These are phyloP conservation scores for Diabrotica undecimpunctata DNA, from an alignment of 1,140 invertebrate genomes.

Conservation along the genomic window DNA sequence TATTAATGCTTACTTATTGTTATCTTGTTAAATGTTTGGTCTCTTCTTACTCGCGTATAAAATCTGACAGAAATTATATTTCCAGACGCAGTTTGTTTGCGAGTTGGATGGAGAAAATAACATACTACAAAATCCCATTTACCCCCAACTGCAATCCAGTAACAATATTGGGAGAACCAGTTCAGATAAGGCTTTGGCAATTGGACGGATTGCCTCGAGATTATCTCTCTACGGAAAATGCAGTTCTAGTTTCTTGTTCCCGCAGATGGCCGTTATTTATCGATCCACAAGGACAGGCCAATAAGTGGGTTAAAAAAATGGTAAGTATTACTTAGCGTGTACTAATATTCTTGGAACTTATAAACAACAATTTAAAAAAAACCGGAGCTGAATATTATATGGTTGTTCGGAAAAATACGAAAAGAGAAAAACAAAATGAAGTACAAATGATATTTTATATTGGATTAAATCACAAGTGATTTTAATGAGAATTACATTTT, in stretches of 20 bases:
- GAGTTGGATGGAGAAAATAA: slow-evolving; percentile 17
- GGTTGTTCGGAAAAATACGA: no score
- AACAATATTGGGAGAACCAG: slow-evolving; percentile 59
- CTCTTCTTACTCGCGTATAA: no score
- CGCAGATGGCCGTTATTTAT: slow-evolving; percentile 66
- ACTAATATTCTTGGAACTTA: no score
- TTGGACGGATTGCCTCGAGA: slow-evolving; percentile 66
- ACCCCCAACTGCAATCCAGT: slow-evolving; percentile 56
- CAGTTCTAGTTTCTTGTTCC: slow-evolving; percentile 58
- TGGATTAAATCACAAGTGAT: no score
- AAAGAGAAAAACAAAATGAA: no score
- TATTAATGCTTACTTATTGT: no score
- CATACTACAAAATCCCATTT: slow-evolving; percentile 50
- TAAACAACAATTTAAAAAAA: no score
- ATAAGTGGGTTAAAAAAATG: slow-evolving; percentile 71
- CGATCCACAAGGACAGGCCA: slow-evolving; percentile 68
- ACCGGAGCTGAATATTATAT: no score
- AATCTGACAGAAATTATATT: not conserved
- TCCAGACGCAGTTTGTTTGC: slow-evolving; percentile 9
- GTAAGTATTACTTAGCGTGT: slow-evolving; percentile 49
- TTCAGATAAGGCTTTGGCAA: slow-evolving; percentile 63
- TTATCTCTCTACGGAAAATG: slow-evolving; percentile 65
- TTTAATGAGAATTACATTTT: no score
- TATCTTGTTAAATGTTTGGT: no score
- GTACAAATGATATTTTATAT: no score